A percentile compares a stretch with the other conserved stretches of the same genome.
phyloP scores from a whole-genome alignment of 2,113 vertebrate species.

The Eretmochelys imbricata region DNA sequence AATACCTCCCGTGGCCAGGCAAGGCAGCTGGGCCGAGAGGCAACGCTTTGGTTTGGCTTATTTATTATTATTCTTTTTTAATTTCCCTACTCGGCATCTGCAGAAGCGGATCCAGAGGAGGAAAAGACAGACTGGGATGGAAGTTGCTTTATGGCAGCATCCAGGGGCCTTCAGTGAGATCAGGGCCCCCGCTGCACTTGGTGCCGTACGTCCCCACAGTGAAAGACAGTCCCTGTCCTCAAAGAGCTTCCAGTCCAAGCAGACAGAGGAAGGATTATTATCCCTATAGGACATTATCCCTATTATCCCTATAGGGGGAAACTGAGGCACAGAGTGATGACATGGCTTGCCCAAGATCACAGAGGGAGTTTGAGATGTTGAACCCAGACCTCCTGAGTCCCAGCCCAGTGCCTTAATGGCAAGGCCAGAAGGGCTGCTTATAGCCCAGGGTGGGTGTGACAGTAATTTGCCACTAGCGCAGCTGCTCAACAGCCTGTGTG shows the following conservation, averaged over 20 bases:
- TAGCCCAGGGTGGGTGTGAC: neutral
- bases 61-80: neutral
- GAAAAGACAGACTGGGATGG: neutral
- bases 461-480: neutral
- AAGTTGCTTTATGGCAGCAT: neutral
- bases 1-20: neutral
- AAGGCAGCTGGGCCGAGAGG: neutral
- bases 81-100: neutral
- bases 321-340: neutral
- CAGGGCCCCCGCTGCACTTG: neutral
- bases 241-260: neutral
- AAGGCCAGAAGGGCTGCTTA: neutral
- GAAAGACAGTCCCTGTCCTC: neutral
- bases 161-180: neutral
- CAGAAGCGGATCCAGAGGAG: neutral
- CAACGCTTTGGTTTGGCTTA: neutral
- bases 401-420: too few species aligned
- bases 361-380: neutral
- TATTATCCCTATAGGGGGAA: neutral
- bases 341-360: neutral
- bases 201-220: neutral
- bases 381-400: neutral
- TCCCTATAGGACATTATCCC: neutral
- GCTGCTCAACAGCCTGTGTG: neutral
- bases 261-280: neutral